phyloP scores from a whole-genome alignment of 2,113 vertebrate genomes.

The Aplodontia rufa region DNA sequence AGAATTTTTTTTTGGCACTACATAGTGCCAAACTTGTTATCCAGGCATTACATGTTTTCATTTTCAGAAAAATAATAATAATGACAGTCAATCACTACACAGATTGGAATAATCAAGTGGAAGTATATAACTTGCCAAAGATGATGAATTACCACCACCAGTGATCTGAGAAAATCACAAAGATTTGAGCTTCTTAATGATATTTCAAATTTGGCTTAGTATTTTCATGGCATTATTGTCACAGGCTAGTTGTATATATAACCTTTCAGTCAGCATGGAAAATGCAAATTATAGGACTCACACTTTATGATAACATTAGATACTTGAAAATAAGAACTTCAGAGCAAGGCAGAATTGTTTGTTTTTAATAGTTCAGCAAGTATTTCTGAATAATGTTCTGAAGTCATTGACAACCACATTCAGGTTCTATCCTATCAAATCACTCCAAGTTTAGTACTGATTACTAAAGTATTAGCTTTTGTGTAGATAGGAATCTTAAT shows the following conservation, averaged over 20 bases:
- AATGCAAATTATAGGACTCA: neutral
- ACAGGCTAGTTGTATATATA: neutral
- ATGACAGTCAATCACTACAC: neutral
- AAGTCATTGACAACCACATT: neutral
- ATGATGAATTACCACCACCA: neutral
- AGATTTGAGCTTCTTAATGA: neutral
- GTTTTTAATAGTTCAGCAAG: neutral
- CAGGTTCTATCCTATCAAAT: neutral
- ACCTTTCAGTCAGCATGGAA: neutral
- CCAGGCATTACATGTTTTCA: neutral
- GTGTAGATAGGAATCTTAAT: too few relatives aligned
- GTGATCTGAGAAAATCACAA: neutral
- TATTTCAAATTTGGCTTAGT: neutral
- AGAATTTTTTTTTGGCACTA: neutral
- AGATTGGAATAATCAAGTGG: neutral
- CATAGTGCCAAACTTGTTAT: too few relatives aligned
- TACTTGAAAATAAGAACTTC: neutral
- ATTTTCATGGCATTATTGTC: neutral
- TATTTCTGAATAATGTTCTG: neutral
- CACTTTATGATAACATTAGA: neutral
- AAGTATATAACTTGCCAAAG: neutral
- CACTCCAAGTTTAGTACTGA: neutral
- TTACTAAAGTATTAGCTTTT: too few relatives aligned
- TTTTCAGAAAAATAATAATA: slow-evolving; percentile 33
- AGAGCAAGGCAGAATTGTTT: neutral